Conservation (phyloP, 2,888 invertebrate species). For the Drosophila paracracens region DNA sequence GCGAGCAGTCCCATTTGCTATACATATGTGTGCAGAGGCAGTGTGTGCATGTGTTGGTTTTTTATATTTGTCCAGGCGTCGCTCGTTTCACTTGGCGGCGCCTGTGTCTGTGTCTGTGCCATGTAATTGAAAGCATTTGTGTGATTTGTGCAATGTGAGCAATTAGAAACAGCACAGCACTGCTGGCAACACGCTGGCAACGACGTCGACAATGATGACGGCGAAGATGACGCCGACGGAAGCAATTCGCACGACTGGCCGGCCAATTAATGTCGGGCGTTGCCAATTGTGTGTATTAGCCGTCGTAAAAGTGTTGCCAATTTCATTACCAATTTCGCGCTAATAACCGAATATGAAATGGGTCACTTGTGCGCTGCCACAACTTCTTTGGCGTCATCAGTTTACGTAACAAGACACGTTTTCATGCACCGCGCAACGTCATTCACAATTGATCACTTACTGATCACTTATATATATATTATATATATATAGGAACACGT, state of each 20-base stretch:
- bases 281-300: conserved; percentile 12
- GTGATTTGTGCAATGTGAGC: conserved; percentile 79
- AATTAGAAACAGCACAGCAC: conserved; percentile 54
- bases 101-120: conserved; percentile 55
- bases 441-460: conserved; percentile 9
- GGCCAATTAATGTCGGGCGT: conserved; percentile 7
- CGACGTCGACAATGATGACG: conserved; percentile 9
- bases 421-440: conserved; percentile 9
- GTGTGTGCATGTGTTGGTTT: background rate
- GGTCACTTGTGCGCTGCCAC: conserved; percentile 14
- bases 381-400: conserved; percentile 30
- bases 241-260: conserved; percentile 42
- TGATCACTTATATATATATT: background rate
- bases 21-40: background rate
- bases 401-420: conserved; percentile 46
- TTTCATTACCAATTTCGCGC: conserved; percentile 75
- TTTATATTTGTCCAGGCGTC: conserved; percentile 66
- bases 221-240: conserved; percentile 30
- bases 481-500: conserved; percentile 16
- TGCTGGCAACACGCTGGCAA: conserved; percentile 13
- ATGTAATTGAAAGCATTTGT: conserved; percentile 79
- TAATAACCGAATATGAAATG: conserved; percentile 46
- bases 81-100: conserved; percentile 40
- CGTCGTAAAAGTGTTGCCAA: conserved; percentile 66
- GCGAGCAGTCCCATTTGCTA: conserved; percentile 21